Percentiles rank a stretch among this genome's conserved stretches.
Evolutionary conservation across 2,113 vertebrate genomes (phyloP).

Genomic region (Melanotaenia duboulayi): DNA sequence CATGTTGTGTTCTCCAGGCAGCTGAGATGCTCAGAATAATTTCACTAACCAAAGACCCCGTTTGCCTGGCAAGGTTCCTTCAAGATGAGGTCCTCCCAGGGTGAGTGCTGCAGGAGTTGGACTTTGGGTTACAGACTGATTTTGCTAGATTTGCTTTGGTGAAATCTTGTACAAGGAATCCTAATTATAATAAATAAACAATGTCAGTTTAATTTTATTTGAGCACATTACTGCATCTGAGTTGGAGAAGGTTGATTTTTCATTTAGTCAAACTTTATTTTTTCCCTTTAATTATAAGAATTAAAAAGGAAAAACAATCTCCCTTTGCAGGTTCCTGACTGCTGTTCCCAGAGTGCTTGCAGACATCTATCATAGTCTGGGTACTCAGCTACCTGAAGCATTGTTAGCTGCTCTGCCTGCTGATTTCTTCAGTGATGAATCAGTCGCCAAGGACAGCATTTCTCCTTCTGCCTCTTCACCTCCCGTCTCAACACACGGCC

Average conservation of each 20-base stretch:
- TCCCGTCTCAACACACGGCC: constrained; percentile 65
- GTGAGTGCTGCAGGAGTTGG: constrained; percentile 82
- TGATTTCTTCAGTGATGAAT: constrained; percentile 95
- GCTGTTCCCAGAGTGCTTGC: constrained; percentile 88
- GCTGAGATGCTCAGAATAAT: constrained; percentile 90
- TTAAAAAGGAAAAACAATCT: no score
- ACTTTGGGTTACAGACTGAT: no score
- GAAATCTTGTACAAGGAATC: not conserved
- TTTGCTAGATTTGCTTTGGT: no score
- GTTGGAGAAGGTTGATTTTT: no score
- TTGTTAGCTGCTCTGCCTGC: constrained; percentile 88
- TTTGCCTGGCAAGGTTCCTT: constrained; percentile 88
- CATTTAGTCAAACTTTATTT: no score
- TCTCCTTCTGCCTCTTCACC: constrained; percentile 78
- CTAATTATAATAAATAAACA: no score
- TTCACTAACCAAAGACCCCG: constrained; percentile 89
- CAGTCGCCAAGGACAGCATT: constrained; percentile 84
- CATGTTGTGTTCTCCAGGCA: constrained; percentile 75
- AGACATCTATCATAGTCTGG: constrained; percentile 89
- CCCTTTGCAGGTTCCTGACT: constrained; percentile 83
- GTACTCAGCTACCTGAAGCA: constrained; percentile 88
- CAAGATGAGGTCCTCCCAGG: constrained; percentile 86
- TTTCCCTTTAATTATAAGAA: no score
- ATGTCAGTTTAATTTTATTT: no score
- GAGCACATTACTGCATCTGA: no score